phyloP scores from a whole-genome alignment of 2,888 invertebrate species.

The Monoplex corrugatus region DNA sequence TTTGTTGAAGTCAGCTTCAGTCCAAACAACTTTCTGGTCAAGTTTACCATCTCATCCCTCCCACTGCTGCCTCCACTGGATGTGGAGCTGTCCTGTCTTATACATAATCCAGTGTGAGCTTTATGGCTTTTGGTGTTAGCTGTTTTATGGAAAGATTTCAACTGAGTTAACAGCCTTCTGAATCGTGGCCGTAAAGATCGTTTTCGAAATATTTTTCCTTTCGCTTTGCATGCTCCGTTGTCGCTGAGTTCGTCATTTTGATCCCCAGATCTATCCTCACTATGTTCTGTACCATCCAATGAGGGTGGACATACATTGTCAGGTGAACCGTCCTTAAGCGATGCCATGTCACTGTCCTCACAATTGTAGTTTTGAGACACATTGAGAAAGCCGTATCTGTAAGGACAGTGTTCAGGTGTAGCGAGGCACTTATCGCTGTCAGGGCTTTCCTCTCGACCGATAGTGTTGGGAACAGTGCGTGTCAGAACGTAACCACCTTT shows the following conservation, averaged over 20 bases:
- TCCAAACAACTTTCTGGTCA: constrained; percentile 1
- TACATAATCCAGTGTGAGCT: not conserved
- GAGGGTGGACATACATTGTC: too few relatives aligned
- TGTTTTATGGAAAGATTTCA: not conserved
- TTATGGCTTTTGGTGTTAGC: not conserved
- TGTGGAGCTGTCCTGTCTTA: not conserved
- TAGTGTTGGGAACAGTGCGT: constrained; percentile 20
- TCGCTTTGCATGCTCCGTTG: not conserved
- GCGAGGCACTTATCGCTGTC: not conserved
- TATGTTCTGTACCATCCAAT: not conserved
- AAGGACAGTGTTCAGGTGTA: not conserved
- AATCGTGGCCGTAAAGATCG: not conserved
- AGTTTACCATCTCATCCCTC: not conserved
- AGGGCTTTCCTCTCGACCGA: not conserved
- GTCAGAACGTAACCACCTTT: not conserved
- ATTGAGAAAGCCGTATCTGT: constrained; percentile 12
- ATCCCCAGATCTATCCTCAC: not conserved
- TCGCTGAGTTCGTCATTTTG: constrained; percentile 25
- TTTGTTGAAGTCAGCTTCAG: constrained; percentile 15
- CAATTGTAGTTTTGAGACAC: constrained; percentile 41
- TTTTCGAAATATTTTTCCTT: not conserved
- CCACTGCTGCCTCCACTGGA: not conserved
- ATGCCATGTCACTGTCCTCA: constrained; percentile 4
- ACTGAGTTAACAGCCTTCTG: not conserved
- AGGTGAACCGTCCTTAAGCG: too few relatives aligned